Percentiles rank a stretch among this genome's conserved stretches.
Evolutionary conservation across 2,888 invertebrate species (phyloP).

Genomic region (Cephalotes varians): DNA sequence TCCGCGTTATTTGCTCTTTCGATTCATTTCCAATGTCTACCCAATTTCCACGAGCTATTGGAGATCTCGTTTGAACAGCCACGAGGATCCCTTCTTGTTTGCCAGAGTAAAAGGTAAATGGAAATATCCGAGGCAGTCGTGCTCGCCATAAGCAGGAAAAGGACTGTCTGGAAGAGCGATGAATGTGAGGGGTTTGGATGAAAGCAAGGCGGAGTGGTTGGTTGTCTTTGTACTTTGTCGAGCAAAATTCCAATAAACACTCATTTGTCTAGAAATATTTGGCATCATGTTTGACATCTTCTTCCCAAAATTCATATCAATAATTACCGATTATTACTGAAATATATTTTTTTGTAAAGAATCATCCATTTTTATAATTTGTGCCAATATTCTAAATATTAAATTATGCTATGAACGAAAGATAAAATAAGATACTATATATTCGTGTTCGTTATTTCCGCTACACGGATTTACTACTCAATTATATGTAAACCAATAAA

Average conservation of each 20-base stretch:
- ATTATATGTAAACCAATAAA: background rate
- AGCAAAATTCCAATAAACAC: conserved; percentile 75
- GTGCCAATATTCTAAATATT: background rate
- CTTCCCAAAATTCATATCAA: background rate
- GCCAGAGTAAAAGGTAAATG: conserved; percentile 74
- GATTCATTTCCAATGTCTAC: conserved; percentile 81
- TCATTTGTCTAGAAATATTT: conserved; percentile 68
- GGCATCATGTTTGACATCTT: background rate
- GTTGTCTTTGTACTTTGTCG: conserved; percentile 47
- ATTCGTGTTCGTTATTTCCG: background rate
- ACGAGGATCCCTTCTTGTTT: conserved; percentile 71
- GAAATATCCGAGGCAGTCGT: conserved; percentile 64
- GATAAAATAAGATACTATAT: background rate
- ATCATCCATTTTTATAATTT: background rate
- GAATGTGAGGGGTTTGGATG: conserved; percentile 27
- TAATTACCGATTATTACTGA: background rate
- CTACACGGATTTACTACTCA: background rate
- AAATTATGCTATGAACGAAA: background rate
- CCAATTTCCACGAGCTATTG: conserved; percentile 79
- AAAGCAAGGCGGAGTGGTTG: conserved; percentile 17
- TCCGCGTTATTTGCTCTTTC: conserved; percentile 79
- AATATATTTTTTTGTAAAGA: background rate
- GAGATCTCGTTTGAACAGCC: conserved; percentile 71
- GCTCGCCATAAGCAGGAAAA: conserved; percentile 26
- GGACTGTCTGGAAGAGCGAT: conserved; percentile 14